Evolutionary conservation across 2,888 invertebrate genomes (phyloP), one percentile per base, ranked within the genome.

Genomic region (Allophyes oxyacanthae): DNA sequence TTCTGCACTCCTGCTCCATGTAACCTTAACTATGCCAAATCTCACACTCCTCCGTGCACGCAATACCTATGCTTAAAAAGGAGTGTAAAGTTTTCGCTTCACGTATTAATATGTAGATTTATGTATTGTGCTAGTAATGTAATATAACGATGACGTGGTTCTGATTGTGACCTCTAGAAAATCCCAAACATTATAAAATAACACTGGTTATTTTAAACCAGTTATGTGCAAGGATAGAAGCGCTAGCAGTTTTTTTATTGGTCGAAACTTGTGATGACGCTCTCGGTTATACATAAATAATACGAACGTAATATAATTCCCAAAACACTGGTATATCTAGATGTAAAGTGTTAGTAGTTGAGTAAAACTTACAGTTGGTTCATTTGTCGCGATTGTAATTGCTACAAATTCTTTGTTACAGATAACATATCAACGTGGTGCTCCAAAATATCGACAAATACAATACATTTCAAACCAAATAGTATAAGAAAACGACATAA

Each of bases 351-450:
- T 44, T 20, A 8, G 26, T 38, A 46, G 30, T 13, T 6, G 13
- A 34, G 32, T n/a, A n/a, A n/a, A n/a, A n/a, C 37, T 13, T 6
- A 28, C n/a, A n/a, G n/a, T 28, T 66, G 43, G 44, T 66, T 49
- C 57, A 34, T 36, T 30, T 34, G 37, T 33, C 20, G 11, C n/a
- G 72, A 66, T 52, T 55, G 38, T 70, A 53, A 60, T 42, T 15
- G 46, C 10, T 40, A 41, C 46, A 59, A 55, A 51, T 79, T 77
- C 71, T 81, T 89, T 90, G 86, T 91, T 92, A 66, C 91, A 92
- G 91, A 92, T 88, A 80, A 78, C 76, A 73, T 76, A 75, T 78
- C 77, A 69, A 43, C 74, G 64, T 67, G 77, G 80, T 81, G 75
- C 76, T 81, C 76, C 77, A 73, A 81, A 81, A 84, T 83, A 86